phyloP scores from a whole-genome alignment of 2,888 invertebrate genomes.

The Caenorhabditis parvicauda region DNA sequence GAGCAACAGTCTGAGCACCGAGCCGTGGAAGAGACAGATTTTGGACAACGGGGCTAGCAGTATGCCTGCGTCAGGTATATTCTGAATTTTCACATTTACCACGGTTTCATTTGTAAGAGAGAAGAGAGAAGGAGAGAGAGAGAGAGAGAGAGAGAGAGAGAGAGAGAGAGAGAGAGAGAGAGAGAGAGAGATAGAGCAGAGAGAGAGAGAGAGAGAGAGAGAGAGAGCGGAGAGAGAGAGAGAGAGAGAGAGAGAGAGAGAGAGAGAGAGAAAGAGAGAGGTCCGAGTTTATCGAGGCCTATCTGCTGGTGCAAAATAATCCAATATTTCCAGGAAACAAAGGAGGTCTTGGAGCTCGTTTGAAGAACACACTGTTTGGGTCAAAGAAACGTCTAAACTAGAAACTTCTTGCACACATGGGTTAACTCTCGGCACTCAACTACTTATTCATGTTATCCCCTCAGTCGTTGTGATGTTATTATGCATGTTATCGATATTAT shows the following conservation, averaged over 20 bases:
- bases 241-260: too few species aligned
- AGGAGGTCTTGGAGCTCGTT: slow-evolving; percentile 52
- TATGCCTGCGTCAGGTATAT: slow-evolving; percentile 18
- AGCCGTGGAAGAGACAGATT: slow-evolving; percentile 57
- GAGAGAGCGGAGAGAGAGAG: too few species aligned
- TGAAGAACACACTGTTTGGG: slow-evolving; percentile 60
- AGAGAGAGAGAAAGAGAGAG: too few species aligned
- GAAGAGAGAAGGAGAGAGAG: background rate
- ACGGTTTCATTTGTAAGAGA: background rate
- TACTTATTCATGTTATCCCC: too few species aligned
- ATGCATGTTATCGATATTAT: too few species aligned
- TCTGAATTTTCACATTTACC: background rate
- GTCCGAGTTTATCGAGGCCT: too few species aligned
- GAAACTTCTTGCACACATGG: too few species aligned
- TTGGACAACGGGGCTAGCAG: slow-evolving; percentile 17
- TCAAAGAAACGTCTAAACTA: slow-evolving; percentile 52
- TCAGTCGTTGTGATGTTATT: too few species aligned
- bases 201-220: too few species aligned
- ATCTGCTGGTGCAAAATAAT: background rate
- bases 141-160: slow-evolving; percentile 6
- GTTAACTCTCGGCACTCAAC: too few species aligned
- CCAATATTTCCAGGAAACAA: slow-evolving; percentile 25
- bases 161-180: slow-evolving; percentile 23
- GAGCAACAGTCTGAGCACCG: slow-evolving; percentile 55
- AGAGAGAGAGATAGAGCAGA: too few species aligned